phyloP scores from a whole-genome alignment of 2,888 invertebrate species.

The Mythimna lalbum region DNA sequence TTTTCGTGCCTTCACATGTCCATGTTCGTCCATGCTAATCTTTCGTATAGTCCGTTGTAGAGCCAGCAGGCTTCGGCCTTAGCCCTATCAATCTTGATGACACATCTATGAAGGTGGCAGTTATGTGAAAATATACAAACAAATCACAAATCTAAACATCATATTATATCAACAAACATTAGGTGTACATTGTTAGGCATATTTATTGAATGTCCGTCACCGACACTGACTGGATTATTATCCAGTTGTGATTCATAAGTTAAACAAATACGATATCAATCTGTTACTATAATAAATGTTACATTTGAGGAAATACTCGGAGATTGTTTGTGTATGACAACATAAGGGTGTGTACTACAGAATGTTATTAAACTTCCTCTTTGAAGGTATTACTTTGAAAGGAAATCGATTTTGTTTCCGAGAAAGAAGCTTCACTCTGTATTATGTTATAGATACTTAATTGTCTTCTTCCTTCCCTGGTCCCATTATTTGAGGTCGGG shows the following conservation, averaged over 20 bases:
- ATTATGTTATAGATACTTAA: conserved; percentile 4
- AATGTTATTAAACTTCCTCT: conserved; percentile 40
- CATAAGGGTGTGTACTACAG: background rate
- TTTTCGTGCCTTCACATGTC: too few species aligned
- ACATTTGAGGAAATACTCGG: conserved; percentile 18
- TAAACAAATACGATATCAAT: conserved; percentile 37
- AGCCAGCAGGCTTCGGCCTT: too few species aligned
- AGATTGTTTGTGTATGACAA: conserved; percentile 15
- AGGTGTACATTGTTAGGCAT: conserved; percentile 15
- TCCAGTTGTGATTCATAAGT: conserved; percentile 34
- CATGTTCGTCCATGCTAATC: background rate
- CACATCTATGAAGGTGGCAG: background rate
- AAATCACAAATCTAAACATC: conserved; percentile 5
- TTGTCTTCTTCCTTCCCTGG: too few species aligned
- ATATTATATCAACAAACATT: conserved; percentile 9
- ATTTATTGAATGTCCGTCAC: conserved; percentile 38
- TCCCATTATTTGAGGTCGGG: too few species aligned
- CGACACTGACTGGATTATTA: conserved; percentile 22
- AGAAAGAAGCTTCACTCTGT: conserved; percentile 19
- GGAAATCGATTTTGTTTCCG: conserved; percentile 30
- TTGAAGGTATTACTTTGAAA: conserved; percentile 13
- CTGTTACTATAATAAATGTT: background rate
- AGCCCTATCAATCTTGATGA: too few species aligned
- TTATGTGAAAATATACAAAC: conserved; percentile 18
- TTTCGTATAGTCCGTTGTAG: too few species aligned